Evolutionary conservation across 92 coral and sea anemone genomes (phyloP).

Genomic region (Siderastrea radians): DNA sequence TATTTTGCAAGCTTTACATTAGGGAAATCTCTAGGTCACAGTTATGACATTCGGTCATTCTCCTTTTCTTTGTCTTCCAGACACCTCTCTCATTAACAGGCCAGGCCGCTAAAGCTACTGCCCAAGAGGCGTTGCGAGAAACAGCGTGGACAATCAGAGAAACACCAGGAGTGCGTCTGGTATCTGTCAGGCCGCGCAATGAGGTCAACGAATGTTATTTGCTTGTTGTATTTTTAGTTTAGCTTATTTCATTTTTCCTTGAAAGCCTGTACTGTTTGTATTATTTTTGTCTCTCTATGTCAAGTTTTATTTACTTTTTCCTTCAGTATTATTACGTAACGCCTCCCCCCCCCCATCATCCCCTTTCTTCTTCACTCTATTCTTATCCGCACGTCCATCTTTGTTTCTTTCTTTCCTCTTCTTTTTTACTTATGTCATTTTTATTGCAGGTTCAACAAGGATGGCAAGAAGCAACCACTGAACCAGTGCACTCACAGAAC

Average conservation of each 20-base stretch:
- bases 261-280: background rate
- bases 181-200: conserved; percentile 81
- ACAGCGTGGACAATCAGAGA: conserved; percentile 69
- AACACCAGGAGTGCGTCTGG: conserved; percentile 81
- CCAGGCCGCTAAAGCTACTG: conserved; percentile 55
- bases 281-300: background rate
- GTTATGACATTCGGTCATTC: no score
- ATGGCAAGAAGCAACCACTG: background rate
- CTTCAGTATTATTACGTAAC: no score
- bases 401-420: background rate
- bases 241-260: background rate
- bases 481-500: conserved; percentile 2
- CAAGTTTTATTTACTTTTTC: background rate
- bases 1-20: no score
- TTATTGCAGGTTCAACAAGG: background rate
- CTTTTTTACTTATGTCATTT: background rate
- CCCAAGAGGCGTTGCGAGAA: conserved; percentile 75
- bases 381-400: no score
- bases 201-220: conserved; percentile 43
- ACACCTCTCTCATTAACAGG: conserved; percentile 26
- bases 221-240: background rate
- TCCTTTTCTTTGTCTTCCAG: background rate
- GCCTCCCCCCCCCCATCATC: no score
- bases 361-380: no score
- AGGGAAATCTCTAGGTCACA: no score